phyloP scores from a whole-genome alignment of 2,888 invertebrate species.

The Drosophila stalkeri region DNA sequence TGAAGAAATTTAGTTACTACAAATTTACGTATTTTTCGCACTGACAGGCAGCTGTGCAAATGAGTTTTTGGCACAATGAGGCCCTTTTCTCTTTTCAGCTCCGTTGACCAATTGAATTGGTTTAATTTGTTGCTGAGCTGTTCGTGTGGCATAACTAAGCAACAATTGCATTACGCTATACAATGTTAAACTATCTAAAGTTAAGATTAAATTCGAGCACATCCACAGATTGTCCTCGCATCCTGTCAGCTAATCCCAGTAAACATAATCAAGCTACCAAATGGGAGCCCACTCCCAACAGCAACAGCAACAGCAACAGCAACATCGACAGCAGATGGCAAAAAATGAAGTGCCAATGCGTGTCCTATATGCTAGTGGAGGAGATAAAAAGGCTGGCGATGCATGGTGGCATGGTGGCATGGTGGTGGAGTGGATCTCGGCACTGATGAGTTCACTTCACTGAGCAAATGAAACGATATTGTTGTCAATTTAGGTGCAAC shows the following conservation, averaged over 20 bases:
- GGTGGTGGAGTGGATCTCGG: slow-evolving; percentile 36
- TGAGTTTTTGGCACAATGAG: slow-evolving; percentile 51
- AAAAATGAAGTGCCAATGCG: slow-evolving; percentile 66
- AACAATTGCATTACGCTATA: slow-evolving; percentile 33
- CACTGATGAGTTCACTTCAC: slow-evolving; percentile 79
- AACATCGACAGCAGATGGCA: slow-evolving; percentile 41
- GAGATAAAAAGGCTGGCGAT: background rate
- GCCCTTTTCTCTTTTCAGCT: background rate
- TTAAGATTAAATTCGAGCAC: slow-evolving; percentile 42
- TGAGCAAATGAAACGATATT: slow-evolving; percentile 80
- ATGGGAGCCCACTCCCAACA: slow-evolving; percentile 17
- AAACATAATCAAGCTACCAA: slow-evolving; percentile 77
- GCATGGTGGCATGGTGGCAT: background rate
- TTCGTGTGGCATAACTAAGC: slow-evolving; percentile 32
- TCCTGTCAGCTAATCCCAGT: slow-evolving; percentile 36
- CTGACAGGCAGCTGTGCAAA: slow-evolving; percentile 58
- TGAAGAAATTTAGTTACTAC: slow-evolving; percentile 70
- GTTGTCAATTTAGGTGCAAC: slow-evolving; percentile 80
- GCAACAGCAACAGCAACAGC: slow-evolving; percentile 19
- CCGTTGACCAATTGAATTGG: slow-evolving; percentile 64
- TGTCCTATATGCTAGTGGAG: slow-evolving; percentile 23
- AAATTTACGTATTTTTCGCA: slow-evolving; percentile 58
- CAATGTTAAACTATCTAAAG: slow-evolving; percentile 32
- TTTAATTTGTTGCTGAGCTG: slow-evolving; percentile 58
- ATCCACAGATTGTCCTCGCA: slow-evolving; percentile 42